These are phyloP conservation scores for Caradrina kadenii DNA, from an alignment of 2,888 invertebrate genomes.

Conservation along the genomic window DNA sequence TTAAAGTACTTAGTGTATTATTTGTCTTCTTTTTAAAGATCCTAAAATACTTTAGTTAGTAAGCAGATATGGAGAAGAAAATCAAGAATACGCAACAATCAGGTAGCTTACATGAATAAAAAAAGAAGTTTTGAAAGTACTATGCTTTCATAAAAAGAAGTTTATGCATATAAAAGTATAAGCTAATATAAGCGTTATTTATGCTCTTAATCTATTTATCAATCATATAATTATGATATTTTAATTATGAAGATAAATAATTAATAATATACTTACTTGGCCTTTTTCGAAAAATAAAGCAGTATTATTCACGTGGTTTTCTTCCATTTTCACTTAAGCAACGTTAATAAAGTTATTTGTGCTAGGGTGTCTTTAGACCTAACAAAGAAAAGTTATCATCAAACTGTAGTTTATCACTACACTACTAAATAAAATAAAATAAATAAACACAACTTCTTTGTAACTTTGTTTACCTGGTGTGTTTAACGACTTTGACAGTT, in stretches of 20 bases:
- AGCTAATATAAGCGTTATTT: neutral
- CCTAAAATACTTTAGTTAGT: too few relatives aligned
- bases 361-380: neutral
- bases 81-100: too few relatives aligned
- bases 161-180: neutral
- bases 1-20: too few relatives aligned
- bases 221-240: neutral
- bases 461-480: slow-evolving; percentile 33
- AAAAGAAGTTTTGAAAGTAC: too few relatives aligned
- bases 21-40: too few relatives aligned
- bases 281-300: slow-evolving; percentile 81
- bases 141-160: too few relatives aligned
- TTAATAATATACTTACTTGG: slow-evolving; percentile 74
- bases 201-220: neutral
- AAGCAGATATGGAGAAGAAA: too few relatives aligned
- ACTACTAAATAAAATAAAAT: slow-evolving; percentile 21
- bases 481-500: slow-evolving; percentile 21
- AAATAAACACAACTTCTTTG: slow-evolving; percentile 8
- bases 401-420: neutral
- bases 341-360: neutral
- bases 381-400: neutral
- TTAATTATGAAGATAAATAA: neutral
- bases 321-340: slow-evolving; percentile 72
- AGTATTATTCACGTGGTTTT: slow-evolving; percentile 79
- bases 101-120: too few relatives aligned